phyloP scores from a whole-genome alignment of 1,140 invertebrate genomes.

The Manduca sexta region DNA sequence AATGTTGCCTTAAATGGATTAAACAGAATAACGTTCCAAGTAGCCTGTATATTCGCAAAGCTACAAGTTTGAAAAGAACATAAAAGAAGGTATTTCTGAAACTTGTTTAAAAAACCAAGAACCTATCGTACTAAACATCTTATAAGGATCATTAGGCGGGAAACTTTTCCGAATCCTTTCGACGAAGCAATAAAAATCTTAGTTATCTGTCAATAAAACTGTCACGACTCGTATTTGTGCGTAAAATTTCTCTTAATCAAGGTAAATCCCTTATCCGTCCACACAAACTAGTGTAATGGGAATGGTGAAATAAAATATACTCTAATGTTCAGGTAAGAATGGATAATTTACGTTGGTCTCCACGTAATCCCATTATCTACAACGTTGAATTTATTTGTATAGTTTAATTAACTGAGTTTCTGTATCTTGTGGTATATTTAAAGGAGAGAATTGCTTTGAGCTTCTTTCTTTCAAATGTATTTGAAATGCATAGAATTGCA shows the following conservation, averaged over 20 bases:
- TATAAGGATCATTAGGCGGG: no score
- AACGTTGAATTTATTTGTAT: conserved; percentile 1
- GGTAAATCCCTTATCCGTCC: not conserved
- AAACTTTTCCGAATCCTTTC: not conserved
- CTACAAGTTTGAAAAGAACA: no score
- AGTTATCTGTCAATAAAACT: not conserved
- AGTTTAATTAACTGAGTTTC: not conserved
- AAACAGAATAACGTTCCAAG: no score
- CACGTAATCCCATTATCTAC: conserved; percentile 3
- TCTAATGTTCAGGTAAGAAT: conserved; percentile 1
- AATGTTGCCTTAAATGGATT: no score
- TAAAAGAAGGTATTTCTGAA: no score
- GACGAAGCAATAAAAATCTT: not conserved
- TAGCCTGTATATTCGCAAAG: no score
- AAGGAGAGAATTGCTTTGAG: no score
- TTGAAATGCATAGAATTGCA: no score
- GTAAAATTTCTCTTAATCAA: conserved; percentile 2
- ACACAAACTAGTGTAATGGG: conserved; percentile 5
- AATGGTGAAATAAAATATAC: conserved; percentile 9
- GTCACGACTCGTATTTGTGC: not conserved
- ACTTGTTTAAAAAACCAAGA: no score
- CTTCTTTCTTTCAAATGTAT: no score
- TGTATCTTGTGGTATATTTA: no score
- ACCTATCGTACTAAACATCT: no score
- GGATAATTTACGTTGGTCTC: conserved; percentile 6